Evolutionary conservation across 1,140 invertebrate genomes (phyloP), one percentile per base, ranked within the genome.

Genomic region (Calosoma granatense): DNA sequence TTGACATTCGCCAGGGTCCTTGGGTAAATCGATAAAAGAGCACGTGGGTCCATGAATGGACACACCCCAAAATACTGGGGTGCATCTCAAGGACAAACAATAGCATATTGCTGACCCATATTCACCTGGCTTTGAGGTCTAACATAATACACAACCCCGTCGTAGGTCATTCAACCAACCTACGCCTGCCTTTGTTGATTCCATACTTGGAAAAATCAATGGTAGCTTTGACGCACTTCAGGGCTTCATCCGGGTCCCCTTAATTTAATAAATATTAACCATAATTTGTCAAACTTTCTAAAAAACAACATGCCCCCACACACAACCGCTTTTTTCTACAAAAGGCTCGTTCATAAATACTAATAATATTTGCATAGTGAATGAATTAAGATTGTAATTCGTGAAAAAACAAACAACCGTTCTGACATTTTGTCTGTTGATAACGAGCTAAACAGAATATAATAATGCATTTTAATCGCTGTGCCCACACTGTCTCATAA

Each of bases 221-320:
- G 17, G 30, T 20, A 17, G 54, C 22, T 17, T 55, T 55, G 54
- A 55, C 54, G 22, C 54, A 55, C 54, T 55, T 55, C 23, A 36
- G 26, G 26, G 6, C 26, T 36, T 36, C 26, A 36, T 6, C 26
- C 26, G 14, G 52, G 21, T 15, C 3, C 26, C n/a, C n/a, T 9
- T 36, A 36, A 36, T 36, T 36, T 36, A 36, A 36, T 36, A 36
- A 36, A 53, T 53, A 22, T 20, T 20, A 20, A 15, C 20, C 26
- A 14, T 53, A 14, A n/a, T 20, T 20, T 53, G 52, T 22, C 52
- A 21, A 14, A 11, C n/a, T 20, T 14, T 22, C 52, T 36, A 36
- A 36, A 36, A 36, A 36, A 36, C 26, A 36, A 36, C 6, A 36
- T 36, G 20, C 26, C 26, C n/a, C 11, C 36, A 11, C n/a, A 11